Percentiles rank a stretch among this genome's conserved stretches.
Conservation (phyloP, 2,797 vertebrate species). For the Mus minutoides region DNA sequence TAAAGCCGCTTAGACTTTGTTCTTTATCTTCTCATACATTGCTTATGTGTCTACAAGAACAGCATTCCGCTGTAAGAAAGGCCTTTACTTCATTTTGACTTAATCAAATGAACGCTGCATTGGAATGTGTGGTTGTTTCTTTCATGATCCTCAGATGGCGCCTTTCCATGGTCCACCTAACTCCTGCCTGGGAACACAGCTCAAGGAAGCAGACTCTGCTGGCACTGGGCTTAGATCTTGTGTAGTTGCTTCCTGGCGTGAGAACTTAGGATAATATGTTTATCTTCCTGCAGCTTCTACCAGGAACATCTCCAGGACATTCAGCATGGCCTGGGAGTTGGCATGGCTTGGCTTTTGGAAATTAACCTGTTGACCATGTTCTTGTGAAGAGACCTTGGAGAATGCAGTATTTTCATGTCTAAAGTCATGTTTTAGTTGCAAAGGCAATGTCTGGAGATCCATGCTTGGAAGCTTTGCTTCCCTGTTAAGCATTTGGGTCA, state of each 20-base stretch:
- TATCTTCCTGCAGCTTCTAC: background rate
- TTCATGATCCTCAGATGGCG: background rate
- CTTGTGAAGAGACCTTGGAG: background rate
- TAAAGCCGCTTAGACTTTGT: background rate
- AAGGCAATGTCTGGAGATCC: background rate
- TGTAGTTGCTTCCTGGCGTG: background rate
- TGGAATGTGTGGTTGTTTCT: background rate
- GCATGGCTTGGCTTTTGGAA: background rate
- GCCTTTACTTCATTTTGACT: background rate
- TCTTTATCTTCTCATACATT: background rate
- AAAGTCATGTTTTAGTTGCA: background rate
- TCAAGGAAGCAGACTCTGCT: background rate
- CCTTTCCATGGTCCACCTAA: background rate
- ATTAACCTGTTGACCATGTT: background rate
- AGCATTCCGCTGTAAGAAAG: background rate
- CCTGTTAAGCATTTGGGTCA: background rate
- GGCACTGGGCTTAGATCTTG: background rate
- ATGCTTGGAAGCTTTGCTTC: background rate
- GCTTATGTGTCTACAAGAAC: background rate
- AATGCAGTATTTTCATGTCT: background rate
- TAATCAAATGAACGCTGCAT: background rate
- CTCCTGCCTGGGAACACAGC: fast-evolving
- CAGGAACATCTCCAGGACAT: background rate
- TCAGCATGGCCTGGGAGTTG: background rate
- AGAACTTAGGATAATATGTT: background rate